Evolutionary conservation across 2,888 invertebrate genomes (phyloP).

Genomic region (Drosophila picticornis): DNA sequence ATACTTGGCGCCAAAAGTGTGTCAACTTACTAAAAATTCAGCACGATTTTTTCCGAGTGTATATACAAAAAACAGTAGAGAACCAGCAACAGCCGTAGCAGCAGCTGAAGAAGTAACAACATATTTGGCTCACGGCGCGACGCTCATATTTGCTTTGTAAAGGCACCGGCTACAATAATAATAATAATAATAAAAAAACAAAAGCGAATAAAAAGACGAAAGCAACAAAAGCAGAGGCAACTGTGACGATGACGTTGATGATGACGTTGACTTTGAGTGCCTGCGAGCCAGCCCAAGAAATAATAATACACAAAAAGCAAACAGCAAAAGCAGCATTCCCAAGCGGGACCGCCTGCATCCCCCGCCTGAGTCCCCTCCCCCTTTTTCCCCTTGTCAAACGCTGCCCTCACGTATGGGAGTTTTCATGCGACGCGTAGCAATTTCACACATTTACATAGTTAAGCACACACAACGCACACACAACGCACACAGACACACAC

Average conservation of each 20-base stretch:
- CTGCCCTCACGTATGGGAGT: constrained; percentile 68
- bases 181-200: constrained; percentile 64
- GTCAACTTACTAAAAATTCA: background rate
- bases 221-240: constrained; percentile 23
- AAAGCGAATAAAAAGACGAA: constrained; percentile 46
- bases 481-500: too few species aligned
- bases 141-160: constrained; percentile 75
- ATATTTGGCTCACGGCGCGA: constrained; percentile 76
- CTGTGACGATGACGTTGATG: constrained; percentile 30
- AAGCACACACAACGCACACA: constrained; percentile 56
- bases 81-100: background rate
- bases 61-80: background rate
- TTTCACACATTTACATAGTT: constrained; percentile 80
- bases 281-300: constrained; percentile 67
- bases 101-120: constrained; percentile 65
- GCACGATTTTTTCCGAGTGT: background rate
- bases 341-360: constrained; percentile 2
- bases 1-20: background rate
- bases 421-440: constrained; percentile 77
- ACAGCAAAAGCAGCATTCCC: constrained; percentile 44
- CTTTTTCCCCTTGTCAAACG: constrained; percentile 4
- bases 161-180: constrained; percentile 71
- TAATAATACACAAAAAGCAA: constrained; percentile 78
- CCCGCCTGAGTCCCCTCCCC: background rate
- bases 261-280: constrained; percentile 66